Base-by-base conservation (phyloP, 2,797 vertebrate genomes). In the Phataginus tricuspis region DNA sequence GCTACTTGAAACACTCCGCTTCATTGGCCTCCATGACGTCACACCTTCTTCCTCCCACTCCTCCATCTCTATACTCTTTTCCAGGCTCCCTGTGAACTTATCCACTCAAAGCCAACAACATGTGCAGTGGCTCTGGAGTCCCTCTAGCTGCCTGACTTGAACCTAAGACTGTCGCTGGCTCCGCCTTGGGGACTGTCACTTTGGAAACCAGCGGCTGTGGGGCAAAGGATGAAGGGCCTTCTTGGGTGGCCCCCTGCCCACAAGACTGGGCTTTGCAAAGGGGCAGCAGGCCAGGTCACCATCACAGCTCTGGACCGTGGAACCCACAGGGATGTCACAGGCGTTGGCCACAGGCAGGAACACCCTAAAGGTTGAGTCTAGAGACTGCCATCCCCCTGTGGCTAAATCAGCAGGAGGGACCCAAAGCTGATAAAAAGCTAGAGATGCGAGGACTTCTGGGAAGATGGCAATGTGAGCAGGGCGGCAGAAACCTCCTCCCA, bases 241-340 rank as follows among this genome's bases (percentile, higher is more conserved):
- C 51, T 21, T 11, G 29, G 31, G 29, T 31, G 23, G 19, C 21
- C 27, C 34, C 29, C 31, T 34, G 63, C 5, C 29, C n/a, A 25
- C 3, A n/a, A 37, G 34, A 63, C 12, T 13, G 21, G 61, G 11
- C 37, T 23, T 31, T 42, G n/a, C 10, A n/a, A 37, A 86, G 51
- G 13, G 18, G 0, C 42, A 34, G n/a, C 25, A 5, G 37, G 55
- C 12, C 57, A 7, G 1, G 29, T 2, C 1, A 1, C 53, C 49
- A 27, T 6, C 4, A 1, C 5, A 61, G 55, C n/a, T n/a, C 15
- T 4, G 23, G 89, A 31, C 71, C 23, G 14, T 1, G 3, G 84
- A 95, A 92, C 18, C 13, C 37, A 74, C 31, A n/a, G 42, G 92
- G 93, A 96, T 37, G 86, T 96, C 96, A 96, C 37, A 96, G 74